Base-by-base conservation (phyloP, 2,113 vertebrate genomes). In the Saccopteryx leptura region DNA sequence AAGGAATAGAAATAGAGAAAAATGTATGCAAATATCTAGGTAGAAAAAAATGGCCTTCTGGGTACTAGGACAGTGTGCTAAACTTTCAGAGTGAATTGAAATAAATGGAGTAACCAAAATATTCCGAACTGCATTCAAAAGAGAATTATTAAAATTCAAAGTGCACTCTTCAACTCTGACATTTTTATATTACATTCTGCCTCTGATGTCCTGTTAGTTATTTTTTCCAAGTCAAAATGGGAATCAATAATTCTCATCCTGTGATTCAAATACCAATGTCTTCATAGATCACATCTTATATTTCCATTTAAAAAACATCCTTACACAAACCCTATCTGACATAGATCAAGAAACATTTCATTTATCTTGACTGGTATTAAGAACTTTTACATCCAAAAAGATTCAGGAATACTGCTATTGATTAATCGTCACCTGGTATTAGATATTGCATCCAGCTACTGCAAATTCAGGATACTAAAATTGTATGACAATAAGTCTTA, bases 141-240 rank as follows among this genome's bases (percentile, higher is more conserved):
- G 79, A 54, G n/a, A 94, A 95, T 92, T 85, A 83, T 81, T 90
- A 56, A 96, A 76, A 94, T 81, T 90, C 88, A 96, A 92, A 94
- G 60, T 54, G 63, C 5, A 3, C 39, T 92, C 71, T 89, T 69
- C 52, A 18, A 31, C 48, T 83, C 52, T 84, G 76, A 76, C 26
- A 39, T n/a, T 78, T 90, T 80, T 74, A 80, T n/a, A 61, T 11
- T 78, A 28, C 56, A 23, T 61, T 90, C 84, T 81, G 26, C 52
- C 13, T n/a, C 48, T 65, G 46, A 72, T 9, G 31, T 65, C 66
- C 76, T 68, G 46, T 52, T 52, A 10, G 19, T 63, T 58, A 66
- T 85, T 84, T 84, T 82, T 94, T 96, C 87, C 39, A 46, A 69
- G 71, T 11, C 19, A 39, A 92, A 92, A 92, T 17, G 21, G 86